These are phyloP conservation scores for Ormyrus labotus DNA, from an alignment of 2,888 invertebrate species.

Conservation along the genomic window DNA sequence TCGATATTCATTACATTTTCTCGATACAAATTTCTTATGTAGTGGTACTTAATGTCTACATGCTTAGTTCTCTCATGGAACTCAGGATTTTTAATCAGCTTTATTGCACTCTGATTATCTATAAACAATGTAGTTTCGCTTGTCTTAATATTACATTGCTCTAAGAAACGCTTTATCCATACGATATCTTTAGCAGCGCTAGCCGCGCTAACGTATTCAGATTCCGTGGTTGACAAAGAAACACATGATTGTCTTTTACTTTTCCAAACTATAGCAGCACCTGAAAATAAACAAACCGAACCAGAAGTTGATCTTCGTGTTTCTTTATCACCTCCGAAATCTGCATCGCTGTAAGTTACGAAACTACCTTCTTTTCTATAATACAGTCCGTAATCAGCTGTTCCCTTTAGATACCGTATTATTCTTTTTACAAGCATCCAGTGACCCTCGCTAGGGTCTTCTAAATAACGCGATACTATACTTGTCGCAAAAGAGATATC, in stretches of 20 bases:
- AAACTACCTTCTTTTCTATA: no score
- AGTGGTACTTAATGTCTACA: slow-evolving; percentile 10
- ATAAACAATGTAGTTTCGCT: slow-evolving; percentile 6
- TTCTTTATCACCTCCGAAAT: not conserved
- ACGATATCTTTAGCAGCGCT: slow-evolving; percentile 7
- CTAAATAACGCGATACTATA: slow-evolving; percentile 18
- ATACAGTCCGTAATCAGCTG: no score
- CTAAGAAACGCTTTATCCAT: not conserved
- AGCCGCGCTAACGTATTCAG: slow-evolving; percentile 3
- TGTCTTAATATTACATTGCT: slow-evolving; percentile 1
- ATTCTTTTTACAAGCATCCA: no score
- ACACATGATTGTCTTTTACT: not conserved
- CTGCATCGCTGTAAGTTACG: not conserved
- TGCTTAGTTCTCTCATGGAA: slow-evolving; percentile 14
- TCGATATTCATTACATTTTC: slow-evolving; percentile 7
- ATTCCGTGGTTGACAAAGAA: slow-evolving; percentile 5
- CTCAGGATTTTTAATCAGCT: slow-evolving; percentile 13
- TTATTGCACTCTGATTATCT: slow-evolving; percentile 8
- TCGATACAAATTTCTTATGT: slow-evolving; percentile 12
- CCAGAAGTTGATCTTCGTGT: slow-evolving; percentile 5
- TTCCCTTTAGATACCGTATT: no score
- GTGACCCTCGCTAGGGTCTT: slow-evolving; percentile 9
- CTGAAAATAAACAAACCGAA: no score
- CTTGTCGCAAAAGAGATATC: slow-evolving; percentile 19
- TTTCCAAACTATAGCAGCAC: not conserved